A percentile compares a stretch with the other conserved stretches of the same genome.
phyloP scores from a whole-genome alignment of 1,140 invertebrate genomes.

The Metaphire vulgaris region DNA sequence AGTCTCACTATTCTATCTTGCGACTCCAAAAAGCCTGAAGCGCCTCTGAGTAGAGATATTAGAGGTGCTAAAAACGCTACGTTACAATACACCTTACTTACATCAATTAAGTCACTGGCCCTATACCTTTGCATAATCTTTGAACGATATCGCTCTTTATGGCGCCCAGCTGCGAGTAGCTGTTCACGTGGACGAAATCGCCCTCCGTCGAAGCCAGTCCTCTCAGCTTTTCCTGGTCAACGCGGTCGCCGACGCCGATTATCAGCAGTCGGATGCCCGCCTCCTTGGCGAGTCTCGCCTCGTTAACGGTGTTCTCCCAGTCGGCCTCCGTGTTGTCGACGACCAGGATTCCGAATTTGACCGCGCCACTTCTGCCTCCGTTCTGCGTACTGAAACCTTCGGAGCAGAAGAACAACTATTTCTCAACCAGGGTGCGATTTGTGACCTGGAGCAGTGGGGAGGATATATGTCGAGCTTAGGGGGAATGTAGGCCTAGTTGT shows the following conservation, averaged over 20 bases:
- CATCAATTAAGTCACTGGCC: neutral
- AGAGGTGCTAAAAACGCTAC: too few relatives aligned
- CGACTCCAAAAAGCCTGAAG: too few relatives aligned
- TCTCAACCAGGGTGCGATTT: neutral
- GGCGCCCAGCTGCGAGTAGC: neutral
- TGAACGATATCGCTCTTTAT: neutral
- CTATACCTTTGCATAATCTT: neutral
- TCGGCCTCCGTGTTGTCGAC: neutral
- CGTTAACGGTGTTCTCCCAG: neutral
- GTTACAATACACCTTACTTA: too few relatives aligned
- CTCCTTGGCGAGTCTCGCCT: neutral
- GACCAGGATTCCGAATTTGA: slow-evolving; percentile 3
- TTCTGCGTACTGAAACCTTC: neutral
- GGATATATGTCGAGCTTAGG: too few relatives aligned
- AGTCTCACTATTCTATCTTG: neutral
- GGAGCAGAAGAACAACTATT: neutral
- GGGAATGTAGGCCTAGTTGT: too few relatives aligned
- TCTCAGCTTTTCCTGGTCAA: neutral
- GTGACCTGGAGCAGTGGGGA: too few relatives aligned
- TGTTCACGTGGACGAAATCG: neutral
- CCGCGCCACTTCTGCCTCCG: neutral
- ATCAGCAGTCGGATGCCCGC: neutral
- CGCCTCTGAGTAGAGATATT: too few relatives aligned
- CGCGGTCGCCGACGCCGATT: neutral
- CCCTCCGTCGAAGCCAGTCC: neutral